Evolutionary conservation across 2,888 invertebrate genomes (phyloP).

Genomic region (Andrena camellia): DNA sequence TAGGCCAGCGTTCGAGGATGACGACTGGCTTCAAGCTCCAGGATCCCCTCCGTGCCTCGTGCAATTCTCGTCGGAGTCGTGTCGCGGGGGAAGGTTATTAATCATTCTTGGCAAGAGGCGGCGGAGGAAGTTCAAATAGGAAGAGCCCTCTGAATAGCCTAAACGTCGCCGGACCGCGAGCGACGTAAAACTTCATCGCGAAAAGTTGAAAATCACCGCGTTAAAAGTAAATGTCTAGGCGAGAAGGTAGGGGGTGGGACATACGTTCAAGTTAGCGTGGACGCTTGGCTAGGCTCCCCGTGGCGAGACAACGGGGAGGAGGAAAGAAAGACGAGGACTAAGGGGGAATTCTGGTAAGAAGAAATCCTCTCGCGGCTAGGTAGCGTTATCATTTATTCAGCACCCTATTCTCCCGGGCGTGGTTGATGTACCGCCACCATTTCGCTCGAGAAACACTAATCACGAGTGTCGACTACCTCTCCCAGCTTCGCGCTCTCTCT

Average conservation of each 20-base stretch:
- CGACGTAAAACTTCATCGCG: not conserved
- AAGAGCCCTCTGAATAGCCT: not conserved
- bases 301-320: not conserved
- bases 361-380: conserved; percentile 60
- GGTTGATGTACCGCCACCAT: conserved; percentile 60
- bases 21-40: too few species aligned
- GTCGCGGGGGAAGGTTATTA: too few species aligned
- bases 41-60: too few species aligned
- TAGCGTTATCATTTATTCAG: conserved; percentile 61
- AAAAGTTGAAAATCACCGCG: not conserved
- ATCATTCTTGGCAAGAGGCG: too few species aligned
- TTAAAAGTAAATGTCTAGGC: conserved; percentile 17
- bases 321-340: not conserved
- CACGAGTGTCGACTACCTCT: conserved; percentile 32
- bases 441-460: conserved; percentile 59
- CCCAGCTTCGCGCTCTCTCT: not conserved
- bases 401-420: conserved; percentile 56
- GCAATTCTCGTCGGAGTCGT: too few species aligned
- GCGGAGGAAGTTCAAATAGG: conserved; percentile 1
- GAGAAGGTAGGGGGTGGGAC: not conserved
- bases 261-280: conserved; percentile 28
- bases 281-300: conserved; percentile 5
- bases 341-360: conserved; percentile 39
- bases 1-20: too few species aligned
- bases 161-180: not conserved